Base-by-base conservation (phyloP, 1,140 invertebrate species). In the Scaptomyza graminum region DNA sequence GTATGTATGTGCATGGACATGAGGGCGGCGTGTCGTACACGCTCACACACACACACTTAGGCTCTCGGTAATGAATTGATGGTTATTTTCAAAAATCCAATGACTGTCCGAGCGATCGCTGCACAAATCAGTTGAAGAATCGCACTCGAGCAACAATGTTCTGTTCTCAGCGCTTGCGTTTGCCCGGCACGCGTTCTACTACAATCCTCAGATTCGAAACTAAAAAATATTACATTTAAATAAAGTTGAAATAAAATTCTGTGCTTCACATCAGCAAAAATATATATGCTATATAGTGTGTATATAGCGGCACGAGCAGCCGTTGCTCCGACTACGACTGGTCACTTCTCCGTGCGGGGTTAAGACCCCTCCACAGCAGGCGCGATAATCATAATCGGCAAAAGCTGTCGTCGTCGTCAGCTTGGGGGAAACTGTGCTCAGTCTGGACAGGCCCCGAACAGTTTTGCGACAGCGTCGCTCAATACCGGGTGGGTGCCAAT, bases 31-130 rank as follows among this genome's bases (percentile, higher is more conserved):
- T 77, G 75, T 74, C 72, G 59, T 59, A 71, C 55, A 13, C 28
- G 18, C 57, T 59, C 62, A 66, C 52, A 66, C 46, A 64, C 41
- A 49, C 44, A 50, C 50, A 57, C 49, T 52, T 49, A 34, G 68
- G 54, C 72, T 78, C 50, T 78, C 50, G 44, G 83, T 73, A 79
- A 79, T 87, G 83, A 87, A 82, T 85, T 87, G 83, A 88, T 87
- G 83, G 83, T 88, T 88, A 87, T 87, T 88, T 89, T 88, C 83
- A 88, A 88, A 88, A 88, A 88, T 88, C 84, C 83, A 90, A 90
- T 85, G 75, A 90, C 90, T 90, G 84, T 88, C 84, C 89, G 89
- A 70, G 83, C 79, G 89, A 90, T 87, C 84, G 72, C 57, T 75
- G 72, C 82, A 75, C 74, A 90, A 90, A 90, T 90, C 89, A 90